These are phyloP conservation scores for Parelbella ahira DNA, from an alignment of 2,888 invertebrate genomes.

Conservation along the genomic window DNA sequence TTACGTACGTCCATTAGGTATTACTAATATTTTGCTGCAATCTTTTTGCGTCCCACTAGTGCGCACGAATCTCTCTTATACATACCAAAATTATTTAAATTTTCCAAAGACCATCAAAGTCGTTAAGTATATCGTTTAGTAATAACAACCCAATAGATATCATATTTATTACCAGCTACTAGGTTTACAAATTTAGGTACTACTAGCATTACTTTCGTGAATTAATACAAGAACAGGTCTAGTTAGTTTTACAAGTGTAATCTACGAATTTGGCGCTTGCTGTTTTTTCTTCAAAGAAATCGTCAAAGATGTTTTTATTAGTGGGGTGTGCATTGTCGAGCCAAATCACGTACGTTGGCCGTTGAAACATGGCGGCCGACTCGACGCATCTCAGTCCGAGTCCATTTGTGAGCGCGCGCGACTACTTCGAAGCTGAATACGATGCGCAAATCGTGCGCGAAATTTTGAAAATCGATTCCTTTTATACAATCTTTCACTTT, in stretches of 20 bases:
- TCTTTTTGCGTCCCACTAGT: too few species aligned
- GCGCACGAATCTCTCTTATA: too few species aligned
- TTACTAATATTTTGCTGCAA: too few species aligned
- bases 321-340: slow-evolving; percentile 54
- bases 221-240: too few species aligned
- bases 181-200: too few species aligned
- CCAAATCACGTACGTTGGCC: slow-evolving; percentile 56
- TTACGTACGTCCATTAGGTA: too few species aligned
- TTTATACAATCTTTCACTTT: slow-evolving; percentile 41
- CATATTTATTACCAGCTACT: too few species aligned
- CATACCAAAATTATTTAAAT: too few species aligned
- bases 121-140: too few species aligned
- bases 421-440: slow-evolving; percentile 49
- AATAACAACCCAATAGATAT: too few species aligned
- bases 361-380: slow-evolving; percentile 36
- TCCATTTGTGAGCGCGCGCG: slow-evolving; percentile 56
- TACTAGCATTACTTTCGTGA: too few species aligned
- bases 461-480: slow-evolving; percentile 48
- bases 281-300: slow-evolving; percentile 7
- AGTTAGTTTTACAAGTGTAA: background rate
- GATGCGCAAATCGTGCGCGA: slow-evolving; percentile 58
- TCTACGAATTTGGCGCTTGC: background rate
- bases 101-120: too few species aligned
- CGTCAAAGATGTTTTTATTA: slow-evolving; percentile 33
- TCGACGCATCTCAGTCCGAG: slow-evolving; percentile 60